Percentiles rank a stretch among this genome's conserved stretches.
Conservation (phyloP, 2,113 vertebrate species). For the Accipiter virgatus region DNA sequence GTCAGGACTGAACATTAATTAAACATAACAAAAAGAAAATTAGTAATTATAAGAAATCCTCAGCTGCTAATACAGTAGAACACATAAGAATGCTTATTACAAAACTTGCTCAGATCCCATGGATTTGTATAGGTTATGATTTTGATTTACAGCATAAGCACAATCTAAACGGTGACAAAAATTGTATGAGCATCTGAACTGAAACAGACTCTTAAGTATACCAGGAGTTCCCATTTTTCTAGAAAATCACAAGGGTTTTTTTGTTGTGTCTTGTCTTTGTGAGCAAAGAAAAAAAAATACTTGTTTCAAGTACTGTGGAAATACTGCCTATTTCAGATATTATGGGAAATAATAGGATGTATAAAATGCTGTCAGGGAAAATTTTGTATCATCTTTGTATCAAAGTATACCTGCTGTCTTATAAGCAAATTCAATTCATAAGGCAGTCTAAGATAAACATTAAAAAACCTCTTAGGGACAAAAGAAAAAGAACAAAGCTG, state of each 20-base stretch:
- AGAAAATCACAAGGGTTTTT: not conserved
- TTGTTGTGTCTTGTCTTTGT: not conserved
- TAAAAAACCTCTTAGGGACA: not conserved
- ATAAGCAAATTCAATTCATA: slow-evolving; percentile 38
- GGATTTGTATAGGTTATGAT: not conserved
- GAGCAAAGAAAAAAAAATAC: not conserved
- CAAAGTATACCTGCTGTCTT: slow-evolving; percentile 21
- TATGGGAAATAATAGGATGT: not conserved
- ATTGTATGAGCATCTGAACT: not conserved
- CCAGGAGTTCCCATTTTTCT: not conserved
- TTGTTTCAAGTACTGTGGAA: not conserved
- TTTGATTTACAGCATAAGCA: not conserved
- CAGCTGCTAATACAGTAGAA: not conserved
- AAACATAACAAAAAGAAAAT: not conserved
- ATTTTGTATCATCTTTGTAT: not conserved
- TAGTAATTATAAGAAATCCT: not conserved
- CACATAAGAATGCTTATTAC: not conserved
- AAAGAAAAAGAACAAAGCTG: slow-evolving; percentile 34
- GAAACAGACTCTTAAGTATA: not conserved
- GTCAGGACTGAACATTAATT: not conserved
- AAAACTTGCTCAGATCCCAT: not conserved
- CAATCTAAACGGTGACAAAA: not conserved
- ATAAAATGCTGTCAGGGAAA: slow-evolving; percentile 25
- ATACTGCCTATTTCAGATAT: not conserved
- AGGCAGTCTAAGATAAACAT: not conserved